Percentiles rank a stretch among this genome's conserved stretches.
Conservation (phyloP, 2,888 invertebrate genomes). For the Crossocerus cetratus region DNA sequence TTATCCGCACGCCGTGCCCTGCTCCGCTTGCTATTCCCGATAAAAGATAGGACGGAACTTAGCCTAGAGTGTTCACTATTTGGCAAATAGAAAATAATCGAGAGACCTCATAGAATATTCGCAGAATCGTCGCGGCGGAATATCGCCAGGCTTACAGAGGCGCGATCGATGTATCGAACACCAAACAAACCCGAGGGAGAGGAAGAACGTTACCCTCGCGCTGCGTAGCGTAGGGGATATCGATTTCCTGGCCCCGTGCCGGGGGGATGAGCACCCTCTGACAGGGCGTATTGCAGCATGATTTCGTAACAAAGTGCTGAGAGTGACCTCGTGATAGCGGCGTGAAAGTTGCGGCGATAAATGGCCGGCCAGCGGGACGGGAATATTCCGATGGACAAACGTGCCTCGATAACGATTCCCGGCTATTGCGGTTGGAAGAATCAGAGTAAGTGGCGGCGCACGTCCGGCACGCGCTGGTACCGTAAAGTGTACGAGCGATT, state of each 20-base stretch:
- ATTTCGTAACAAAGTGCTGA: constrained; percentile 18
- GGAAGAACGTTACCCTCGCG: constrained; percentile 7
- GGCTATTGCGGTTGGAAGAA: too few species aligned
- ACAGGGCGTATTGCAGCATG: constrained; percentile 8
- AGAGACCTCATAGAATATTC: background rate
- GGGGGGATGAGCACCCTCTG: constrained; percentile 18
- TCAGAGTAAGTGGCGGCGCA: too few species aligned
- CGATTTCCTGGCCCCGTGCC: constrained; percentile 10
- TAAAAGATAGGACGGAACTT: too few species aligned
- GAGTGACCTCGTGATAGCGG: constrained; percentile 13
- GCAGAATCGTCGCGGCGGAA: background rate
- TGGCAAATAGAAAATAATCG: too few species aligned
- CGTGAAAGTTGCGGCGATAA: constrained; percentile 16
- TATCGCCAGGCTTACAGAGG: background rate
- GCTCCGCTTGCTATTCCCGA: too few species aligned
- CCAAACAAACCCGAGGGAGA: constrained; percentile 20
- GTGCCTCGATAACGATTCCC: background rate
- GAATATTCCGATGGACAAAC: constrained; percentile 6
- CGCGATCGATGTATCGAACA: constrained; percentile 14
- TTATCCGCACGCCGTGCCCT: too few species aligned
- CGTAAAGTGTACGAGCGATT: too few species aligned
- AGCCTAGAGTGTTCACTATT: too few species aligned
- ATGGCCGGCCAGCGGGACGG: constrained; percentile 15
- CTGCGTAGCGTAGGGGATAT: constrained; percentile 13
- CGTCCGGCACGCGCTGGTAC: too few species aligned